Conservation (phyloP, 2,888 invertebrate species). For the Drosophila neotestacea region DNA sequence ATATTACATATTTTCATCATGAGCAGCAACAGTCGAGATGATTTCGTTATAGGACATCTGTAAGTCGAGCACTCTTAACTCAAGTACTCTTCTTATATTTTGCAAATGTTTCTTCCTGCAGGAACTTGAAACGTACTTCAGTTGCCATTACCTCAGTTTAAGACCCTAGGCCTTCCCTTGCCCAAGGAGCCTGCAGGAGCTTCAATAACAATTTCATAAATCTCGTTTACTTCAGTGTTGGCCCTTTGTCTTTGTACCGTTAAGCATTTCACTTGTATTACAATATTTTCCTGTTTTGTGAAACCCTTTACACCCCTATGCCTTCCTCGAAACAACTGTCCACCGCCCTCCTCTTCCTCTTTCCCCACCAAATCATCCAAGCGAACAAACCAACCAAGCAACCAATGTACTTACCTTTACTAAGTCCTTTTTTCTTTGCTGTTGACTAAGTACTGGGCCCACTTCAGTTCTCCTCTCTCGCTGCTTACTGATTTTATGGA, state of each 20-base stretch:
- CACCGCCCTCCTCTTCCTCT: too few relatives aligned
- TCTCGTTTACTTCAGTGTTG: constrained; percentile 41
- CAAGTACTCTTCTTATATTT: background rate
- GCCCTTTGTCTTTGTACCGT: constrained; percentile 43
- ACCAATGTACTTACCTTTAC: constrained; percentile 18
- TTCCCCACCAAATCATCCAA: background rate
- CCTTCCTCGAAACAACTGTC: background rate
- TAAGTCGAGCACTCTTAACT: background rate
- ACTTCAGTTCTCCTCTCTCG: constrained; percentile 17
- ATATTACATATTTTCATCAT: background rate
- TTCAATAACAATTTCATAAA: constrained; percentile 51
- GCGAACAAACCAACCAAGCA: constrained; percentile 21
- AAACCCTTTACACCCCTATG: constrained; percentile 1
- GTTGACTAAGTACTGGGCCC: constrained; percentile 16
- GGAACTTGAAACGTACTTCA: constrained; percentile 53
- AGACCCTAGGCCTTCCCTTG: background rate
- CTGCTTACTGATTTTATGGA: constrained; percentile 16
- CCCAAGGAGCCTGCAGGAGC: constrained; percentile 4
- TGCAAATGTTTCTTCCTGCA: constrained; percentile 25
- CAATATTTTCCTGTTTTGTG: constrained; percentile 36
- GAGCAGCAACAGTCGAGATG: background rate
- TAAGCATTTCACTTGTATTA: constrained; percentile 48
- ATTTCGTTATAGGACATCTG: background rate
- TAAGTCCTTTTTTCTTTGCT: constrained; percentile 22
- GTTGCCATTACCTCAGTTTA: constrained; percentile 25